phyloP scores from a whole-genome alignment of 2,888 invertebrate genomes.

The Lampropteryx suffumata region DNA sequence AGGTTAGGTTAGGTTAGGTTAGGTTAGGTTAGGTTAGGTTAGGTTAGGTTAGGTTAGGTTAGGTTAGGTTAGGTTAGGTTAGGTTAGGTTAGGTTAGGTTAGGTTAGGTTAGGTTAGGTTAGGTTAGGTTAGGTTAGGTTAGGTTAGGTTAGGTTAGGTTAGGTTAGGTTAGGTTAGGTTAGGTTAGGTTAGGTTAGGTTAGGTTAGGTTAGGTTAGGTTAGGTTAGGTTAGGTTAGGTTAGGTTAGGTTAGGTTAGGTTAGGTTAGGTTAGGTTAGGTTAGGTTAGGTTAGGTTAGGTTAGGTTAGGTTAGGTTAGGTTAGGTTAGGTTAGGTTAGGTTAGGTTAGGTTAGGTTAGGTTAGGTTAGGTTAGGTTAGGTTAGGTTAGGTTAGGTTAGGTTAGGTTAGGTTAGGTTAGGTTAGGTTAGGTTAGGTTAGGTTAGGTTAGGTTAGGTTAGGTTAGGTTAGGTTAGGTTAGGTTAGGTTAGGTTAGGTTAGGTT shows the following conservation, averaged over 20 bases:
- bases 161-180: slow-evolving; percentile 25
- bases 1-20: slow-evolving; percentile 31
- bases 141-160: slow-evolving; percentile 14
- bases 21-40: slow-evolving; percentile 32
- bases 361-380: slow-evolving; percentile 27
- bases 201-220: slow-evolving; percentile 26
- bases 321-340: slow-evolving; percentile 7
- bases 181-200: slow-evolving; percentile 31
- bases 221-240: slow-evolving; percentile 28
- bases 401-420: slow-evolving; percentile 13
- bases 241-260: slow-evolving; percentile 18
- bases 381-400: slow-evolving; percentile 9
- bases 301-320: slow-evolving; percentile 31
- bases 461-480: slow-evolving; percentile 6
- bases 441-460: slow-evolving; percentile 10
- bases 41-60: slow-evolving; percentile 23
- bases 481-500: slow-evolving; percentile 16
- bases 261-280: slow-evolving; percentile 34
- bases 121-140: slow-evolving; percentile 23
- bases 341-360: slow-evolving; percentile 21
- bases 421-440: slow-evolving; percentile 13
- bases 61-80: slow-evolving; percentile 26
- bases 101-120: slow-evolving; percentile 26
- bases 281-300: slow-evolving; percentile 35
- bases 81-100: slow-evolving; percentile 31